Evolutionary conservation across 1,140 invertebrate species (phyloP).

Genomic region (Drosophila kepulauana): DNA sequence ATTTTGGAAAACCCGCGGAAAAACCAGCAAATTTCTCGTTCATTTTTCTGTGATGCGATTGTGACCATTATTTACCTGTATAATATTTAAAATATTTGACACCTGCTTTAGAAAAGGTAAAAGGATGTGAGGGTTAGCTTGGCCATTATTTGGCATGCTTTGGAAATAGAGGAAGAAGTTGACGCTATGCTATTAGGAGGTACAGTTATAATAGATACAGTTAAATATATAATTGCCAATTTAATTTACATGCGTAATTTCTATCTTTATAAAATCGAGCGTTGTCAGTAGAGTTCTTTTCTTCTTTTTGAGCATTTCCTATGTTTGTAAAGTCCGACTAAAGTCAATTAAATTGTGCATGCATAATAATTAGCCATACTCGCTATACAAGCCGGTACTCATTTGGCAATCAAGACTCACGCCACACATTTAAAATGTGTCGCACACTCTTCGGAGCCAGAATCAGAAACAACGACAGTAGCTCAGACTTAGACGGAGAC

Average conservation of each 20-base stretch:
- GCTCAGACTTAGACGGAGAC: conserved; percentile 15
- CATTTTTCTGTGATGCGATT: conserved; percentile 31
- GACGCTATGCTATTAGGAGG: no score
- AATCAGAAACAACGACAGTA: background rate
- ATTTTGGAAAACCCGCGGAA: conserved; percentile 74
- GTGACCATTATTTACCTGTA: conserved; percentile 48
- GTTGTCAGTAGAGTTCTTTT: no score
- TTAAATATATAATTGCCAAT: no score
- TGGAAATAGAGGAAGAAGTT: no score
- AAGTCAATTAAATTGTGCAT: conserved; percentile 37
- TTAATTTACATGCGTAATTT: no score
- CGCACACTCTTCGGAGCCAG: conserved; percentile 27
- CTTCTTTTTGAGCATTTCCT: background rate
- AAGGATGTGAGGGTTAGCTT: no score
- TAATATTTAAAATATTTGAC: conserved; percentile 8
- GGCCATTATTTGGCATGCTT: no score
- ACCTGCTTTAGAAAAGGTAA: background rate
- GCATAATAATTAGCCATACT: conserved; percentile 47
- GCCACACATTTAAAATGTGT: conserved; percentile 38
- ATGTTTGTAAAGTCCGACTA: background rate
- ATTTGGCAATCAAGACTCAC: conserved; percentile 62
- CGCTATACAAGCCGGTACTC: conserved; percentile 14
- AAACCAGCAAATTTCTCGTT: conserved; percentile 68
- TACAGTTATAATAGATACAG: no score
- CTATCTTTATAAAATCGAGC: no score